Evolutionary conservation across 2,113 vertebrate genomes (phyloP).

Genomic region (Candoia aspera): DNA sequence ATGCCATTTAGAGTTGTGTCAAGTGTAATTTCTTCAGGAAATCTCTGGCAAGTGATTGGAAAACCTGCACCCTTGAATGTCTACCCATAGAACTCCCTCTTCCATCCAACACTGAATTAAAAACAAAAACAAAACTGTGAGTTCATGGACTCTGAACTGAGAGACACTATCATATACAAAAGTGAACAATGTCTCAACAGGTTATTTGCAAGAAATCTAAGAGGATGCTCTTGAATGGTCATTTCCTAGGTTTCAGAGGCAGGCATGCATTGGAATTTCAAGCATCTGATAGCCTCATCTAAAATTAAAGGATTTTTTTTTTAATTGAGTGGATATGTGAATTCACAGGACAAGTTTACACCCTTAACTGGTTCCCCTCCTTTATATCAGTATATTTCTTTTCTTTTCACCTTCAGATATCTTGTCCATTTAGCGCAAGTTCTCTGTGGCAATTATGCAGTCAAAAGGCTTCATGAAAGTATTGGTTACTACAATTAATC

Average conservation of each 20-base stretch:
- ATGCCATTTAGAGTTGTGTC: background rate
- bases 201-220: background rate
- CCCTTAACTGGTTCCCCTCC: background rate
- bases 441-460: background rate
- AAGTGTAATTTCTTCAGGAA: no score
- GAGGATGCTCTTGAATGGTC: background rate
- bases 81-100: no score
- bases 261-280: background rate
- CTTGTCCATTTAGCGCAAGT: background rate
- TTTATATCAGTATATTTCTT: background rate
- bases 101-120: background rate
- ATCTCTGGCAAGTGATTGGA: no score
- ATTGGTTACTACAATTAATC: background rate
- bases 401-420: background rate
- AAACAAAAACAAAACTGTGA: background rate
- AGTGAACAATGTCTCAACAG: background rate
- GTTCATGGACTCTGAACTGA: background rate
- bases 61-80: no score
- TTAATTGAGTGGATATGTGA: background rate
- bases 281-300: background rate
- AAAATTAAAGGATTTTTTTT: background rate
- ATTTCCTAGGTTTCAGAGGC: background rate
- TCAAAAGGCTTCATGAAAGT: background rate
- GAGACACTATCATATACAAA: background rate
- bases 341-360: background rate